Percentiles rank a stretch among this genome's conserved stretches.
phyloP scores from a whole-genome alignment of 2,888 invertebrate species.

The Hypomecis punctinalis region DNA sequence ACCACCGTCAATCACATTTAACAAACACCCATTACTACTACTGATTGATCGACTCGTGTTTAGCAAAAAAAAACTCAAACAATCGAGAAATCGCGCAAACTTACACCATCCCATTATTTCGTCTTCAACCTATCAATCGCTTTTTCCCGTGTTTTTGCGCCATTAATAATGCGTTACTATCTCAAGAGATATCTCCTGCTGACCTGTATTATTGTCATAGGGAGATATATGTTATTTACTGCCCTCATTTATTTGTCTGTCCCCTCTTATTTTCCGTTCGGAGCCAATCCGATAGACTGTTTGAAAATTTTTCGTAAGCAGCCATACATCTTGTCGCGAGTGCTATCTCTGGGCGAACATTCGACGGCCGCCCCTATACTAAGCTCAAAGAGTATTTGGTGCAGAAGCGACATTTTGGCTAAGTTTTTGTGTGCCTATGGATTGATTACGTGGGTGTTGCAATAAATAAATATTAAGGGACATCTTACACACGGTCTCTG shows the following conservation, averaged over 20 bases:
- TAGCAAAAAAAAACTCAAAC: slow-evolving; percentile 33
- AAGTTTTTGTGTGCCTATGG: background rate
- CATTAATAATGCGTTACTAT: slow-evolving; percentile 82
- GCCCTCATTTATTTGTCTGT: slow-evolving; percentile 82
- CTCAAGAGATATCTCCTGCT: slow-evolving; percentile 81
- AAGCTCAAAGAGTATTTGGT: slow-evolving; percentile 56
- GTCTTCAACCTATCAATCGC: slow-evolving; percentile 69
- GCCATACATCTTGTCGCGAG: slow-evolving; percentile 83
- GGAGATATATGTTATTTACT: slow-evolving; percentile 82
- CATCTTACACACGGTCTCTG: too few relatives aligned
- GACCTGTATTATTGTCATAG: slow-evolving; percentile 85
- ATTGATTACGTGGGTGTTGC: background rate
- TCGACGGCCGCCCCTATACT: slow-evolving; percentile 80
- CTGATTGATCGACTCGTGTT: slow-evolving; percentile 7
- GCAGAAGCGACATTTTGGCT: slow-evolving; percentile 12
- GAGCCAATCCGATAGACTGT: slow-evolving; percentile 83
- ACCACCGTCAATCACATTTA: slow-evolving; percentile 13
- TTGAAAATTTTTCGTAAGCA: slow-evolving; percentile 85
- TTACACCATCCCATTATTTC: slow-evolving; percentile 69
- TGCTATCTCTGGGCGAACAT: slow-evolving; percentile 84
- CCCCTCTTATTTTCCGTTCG: slow-evolving; percentile 85
- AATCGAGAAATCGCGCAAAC: slow-evolving; percentile 56
- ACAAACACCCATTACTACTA: slow-evolving; percentile 15
- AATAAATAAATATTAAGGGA: background rate
- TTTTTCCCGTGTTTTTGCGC: slow-evolving; percentile 80